These are phyloP conservation scores for Indicator indicator DNA, from an alignment of 2,113 vertebrate species.

Conservation along the genomic window DNA sequence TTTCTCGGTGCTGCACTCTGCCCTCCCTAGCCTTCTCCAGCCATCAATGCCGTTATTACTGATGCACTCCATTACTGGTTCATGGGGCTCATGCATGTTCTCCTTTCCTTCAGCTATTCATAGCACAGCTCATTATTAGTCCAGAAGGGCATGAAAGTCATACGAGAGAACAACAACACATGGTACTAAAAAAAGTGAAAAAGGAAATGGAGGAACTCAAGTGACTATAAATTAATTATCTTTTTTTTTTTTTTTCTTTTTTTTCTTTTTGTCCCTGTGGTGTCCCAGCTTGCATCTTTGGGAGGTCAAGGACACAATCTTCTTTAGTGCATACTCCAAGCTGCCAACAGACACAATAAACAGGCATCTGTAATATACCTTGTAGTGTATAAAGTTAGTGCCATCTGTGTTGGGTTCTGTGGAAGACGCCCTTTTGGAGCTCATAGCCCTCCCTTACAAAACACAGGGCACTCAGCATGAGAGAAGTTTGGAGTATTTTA, in stretches of 20 bases:
- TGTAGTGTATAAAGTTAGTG: background rate
- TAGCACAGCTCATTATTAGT: background rate
- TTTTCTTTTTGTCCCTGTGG: background rate
- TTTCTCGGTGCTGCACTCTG: background rate
- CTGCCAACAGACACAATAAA: background rate
- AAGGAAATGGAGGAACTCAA: background rate
- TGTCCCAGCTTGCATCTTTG: background rate
- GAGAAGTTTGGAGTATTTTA: background rate
- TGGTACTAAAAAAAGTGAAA: background rate
- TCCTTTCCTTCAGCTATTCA: slow-evolving; percentile 1
- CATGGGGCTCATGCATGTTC: background rate
- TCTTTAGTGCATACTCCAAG: background rate
- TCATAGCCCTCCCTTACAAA: background rate
- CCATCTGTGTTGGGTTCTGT: background rate
- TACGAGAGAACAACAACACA: background rate
- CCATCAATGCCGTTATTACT: background rate
- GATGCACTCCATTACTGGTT: background rate
- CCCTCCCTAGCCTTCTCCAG: background rate
- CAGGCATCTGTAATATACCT: background rate
- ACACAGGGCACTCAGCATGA: background rate
- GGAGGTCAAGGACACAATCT: background rate
- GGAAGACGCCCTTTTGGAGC: background rate
- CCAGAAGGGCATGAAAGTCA: background rate
- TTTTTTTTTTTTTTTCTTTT: background rate
- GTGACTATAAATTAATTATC: background rate